Conservation (phyloP, 2,797 vertebrate genomes). For the Xiphophorus birchmanni region DNA sequence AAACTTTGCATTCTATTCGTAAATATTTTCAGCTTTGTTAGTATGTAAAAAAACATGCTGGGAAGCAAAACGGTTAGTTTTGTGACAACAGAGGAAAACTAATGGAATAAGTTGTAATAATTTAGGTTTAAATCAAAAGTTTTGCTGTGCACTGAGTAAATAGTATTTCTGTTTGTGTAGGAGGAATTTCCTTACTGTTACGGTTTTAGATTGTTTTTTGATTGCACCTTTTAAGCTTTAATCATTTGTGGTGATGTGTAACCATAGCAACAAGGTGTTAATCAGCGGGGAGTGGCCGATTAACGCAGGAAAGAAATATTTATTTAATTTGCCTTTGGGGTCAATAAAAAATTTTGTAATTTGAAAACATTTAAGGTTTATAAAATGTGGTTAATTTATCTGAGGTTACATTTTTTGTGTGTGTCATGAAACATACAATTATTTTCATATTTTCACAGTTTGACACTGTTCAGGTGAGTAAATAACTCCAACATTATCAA, state of each 20-base stretch:
- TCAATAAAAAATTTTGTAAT: too few species aligned
- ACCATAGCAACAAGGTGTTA: too few species aligned
- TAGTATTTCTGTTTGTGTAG: neutral
- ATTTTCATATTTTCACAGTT: too few species aligned
- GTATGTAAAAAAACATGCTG: neutral
- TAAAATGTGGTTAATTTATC: neutral
- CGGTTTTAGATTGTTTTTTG: too few species aligned
- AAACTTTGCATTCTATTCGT: neutral
- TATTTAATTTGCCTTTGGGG: too few species aligned
- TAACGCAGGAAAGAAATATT: too few species aligned
- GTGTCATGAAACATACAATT: neutral
- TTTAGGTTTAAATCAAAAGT: neutral
- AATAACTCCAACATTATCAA: neutral
- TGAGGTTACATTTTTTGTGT: neutral
- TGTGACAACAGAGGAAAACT: neutral
- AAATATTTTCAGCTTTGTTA: neutral
- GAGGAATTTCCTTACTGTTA: neutral
- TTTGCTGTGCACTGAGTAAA: neutral
- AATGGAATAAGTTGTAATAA: neutral
- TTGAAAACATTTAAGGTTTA: neutral
- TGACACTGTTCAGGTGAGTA: neutral
- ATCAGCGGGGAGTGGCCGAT: too few species aligned
- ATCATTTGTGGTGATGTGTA: too few species aligned
- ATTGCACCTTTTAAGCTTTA: too few species aligned
- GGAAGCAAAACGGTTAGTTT: neutral